A percentile compares a stretch with the other conserved stretches of the same genome.
phyloP scores from a whole-genome alignment of 2,113 vertebrate genomes.

The Genyomyrus donnyi region DNA sequence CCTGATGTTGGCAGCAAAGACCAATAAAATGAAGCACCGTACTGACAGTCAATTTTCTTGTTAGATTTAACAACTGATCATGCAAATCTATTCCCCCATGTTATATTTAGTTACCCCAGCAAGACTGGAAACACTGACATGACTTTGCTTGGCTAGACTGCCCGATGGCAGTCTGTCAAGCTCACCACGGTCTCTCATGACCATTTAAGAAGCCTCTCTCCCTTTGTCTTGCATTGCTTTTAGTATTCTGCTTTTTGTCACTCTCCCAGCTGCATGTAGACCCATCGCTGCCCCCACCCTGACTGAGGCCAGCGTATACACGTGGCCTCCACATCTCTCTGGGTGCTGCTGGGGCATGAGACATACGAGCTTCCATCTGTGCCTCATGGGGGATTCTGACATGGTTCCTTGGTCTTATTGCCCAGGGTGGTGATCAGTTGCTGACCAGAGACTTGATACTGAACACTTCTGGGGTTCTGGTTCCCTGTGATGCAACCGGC shows the following conservation, averaged over 20 bases:
- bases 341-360: neutral
- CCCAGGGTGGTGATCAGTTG: neutral
- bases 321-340: neutral
- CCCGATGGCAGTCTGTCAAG: neutral
- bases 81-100: neutral
- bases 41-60: neutral
- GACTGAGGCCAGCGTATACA: neutral
- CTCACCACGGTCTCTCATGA: neutral
- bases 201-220: neutral
- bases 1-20: neutral
- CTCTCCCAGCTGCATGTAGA: neutral
- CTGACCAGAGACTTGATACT: neutral
- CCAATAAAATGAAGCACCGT: neutral
- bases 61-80: neutral
- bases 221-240: neutral
- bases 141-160: neutral
- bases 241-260: neutral
- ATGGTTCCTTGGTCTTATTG: neutral
- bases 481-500: neutral
- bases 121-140: neutral
- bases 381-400: neutral
- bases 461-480: neutral
- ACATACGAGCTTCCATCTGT: neutral
- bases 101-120: neutral
- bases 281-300: neutral